Conservation (phyloP, 2,113 vertebrate genomes). For the Nannospalax galili region DNA sequence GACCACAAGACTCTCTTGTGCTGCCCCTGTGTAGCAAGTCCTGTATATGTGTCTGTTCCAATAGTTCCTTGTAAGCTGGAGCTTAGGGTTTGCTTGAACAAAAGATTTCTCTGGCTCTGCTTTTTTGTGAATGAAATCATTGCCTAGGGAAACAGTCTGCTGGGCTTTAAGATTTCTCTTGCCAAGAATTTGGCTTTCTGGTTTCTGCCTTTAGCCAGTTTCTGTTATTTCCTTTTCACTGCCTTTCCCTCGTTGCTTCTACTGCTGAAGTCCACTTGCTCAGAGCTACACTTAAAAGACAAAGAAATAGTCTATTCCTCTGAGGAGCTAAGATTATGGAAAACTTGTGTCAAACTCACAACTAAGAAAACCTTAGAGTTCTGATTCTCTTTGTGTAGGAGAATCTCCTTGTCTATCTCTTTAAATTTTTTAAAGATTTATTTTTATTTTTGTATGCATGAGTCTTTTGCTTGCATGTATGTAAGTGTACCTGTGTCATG, state of each 20-base stretch:
- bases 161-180: conserved; percentile 49
- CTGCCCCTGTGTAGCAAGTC: neutral
- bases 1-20: neutral
- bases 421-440: neutral
- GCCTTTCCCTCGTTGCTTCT: conserved; percentile 32
- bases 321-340: conserved; percentile 38
- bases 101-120: conserved; percentile 24
- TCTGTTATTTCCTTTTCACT: neutral
- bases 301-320: conserved; percentile 32
- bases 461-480: too few relatives aligned
- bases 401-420: conserved; percentile 17
- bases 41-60: neutral
- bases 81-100: conserved; percentile 44
- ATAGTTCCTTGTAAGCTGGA: conserved; percentile 24
- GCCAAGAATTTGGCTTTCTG: conserved; percentile 39
- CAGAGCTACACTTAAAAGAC: conserved; percentile 11
- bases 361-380: conserved; percentile 23
- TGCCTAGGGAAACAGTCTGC: conserved; percentile 42
- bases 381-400: conserved; percentile 14
- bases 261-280: neutral
- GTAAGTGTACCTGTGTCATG: too few relatives aligned
- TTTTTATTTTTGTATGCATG: too few relatives aligned
- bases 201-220: conserved; percentile 39
- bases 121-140: conserved; percentile 59
- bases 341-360: conserved; percentile 45